phyloP scores from a whole-genome alignment of 2,888 invertebrate genomes.

The Scotopteryx bipunctaria region DNA sequence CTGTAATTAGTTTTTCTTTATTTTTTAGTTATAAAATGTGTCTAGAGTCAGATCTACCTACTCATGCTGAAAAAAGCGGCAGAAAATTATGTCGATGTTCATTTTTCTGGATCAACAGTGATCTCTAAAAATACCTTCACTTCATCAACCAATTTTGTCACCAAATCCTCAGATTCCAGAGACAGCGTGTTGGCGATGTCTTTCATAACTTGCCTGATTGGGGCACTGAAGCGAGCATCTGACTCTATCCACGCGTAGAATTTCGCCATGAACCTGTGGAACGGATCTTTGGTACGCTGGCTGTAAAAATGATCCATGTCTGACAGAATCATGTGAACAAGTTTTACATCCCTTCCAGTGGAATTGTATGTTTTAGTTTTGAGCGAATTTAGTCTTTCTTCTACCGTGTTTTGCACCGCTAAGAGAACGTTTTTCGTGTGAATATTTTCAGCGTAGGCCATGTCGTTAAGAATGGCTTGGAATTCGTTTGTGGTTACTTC shows the following conservation, averaged over 20 bases:
- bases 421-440: conserved; percentile 52
- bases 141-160: conserved; percentile 54
- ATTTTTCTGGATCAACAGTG: conserved; percentile 54
- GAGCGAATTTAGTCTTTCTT: conserved; percentile 45
- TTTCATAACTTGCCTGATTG: conserved; percentile 44
- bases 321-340: conserved; percentile 60
- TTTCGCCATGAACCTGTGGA: conserved; percentile 49
- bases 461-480: conserved; percentile 62
- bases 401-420: conserved; percentile 49
- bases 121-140: conserved; percentile 62
- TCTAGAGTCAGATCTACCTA: too few relatives aligned
- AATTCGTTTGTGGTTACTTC: conserved; percentile 52
- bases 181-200: conserved; percentile 44
- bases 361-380: conserved; percentile 30
- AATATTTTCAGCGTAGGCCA: conserved; percentile 54
- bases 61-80: background rate
- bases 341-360: conserved; percentile 50
- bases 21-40: background rate
- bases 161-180: conserved; percentile 43
- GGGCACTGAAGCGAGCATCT: conserved; percentile 39
- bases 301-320: conserved; percentile 65
- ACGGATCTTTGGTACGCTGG: conserved; percentile 47
- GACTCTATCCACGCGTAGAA: conserved; percentile 47
- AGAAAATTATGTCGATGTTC: conserved; percentile 7
- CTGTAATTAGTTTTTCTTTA: background rate